Evolutionary conservation across 1,140 invertebrate genomes (phyloP).

Genomic region (Palaemon carinicauda): DNA sequence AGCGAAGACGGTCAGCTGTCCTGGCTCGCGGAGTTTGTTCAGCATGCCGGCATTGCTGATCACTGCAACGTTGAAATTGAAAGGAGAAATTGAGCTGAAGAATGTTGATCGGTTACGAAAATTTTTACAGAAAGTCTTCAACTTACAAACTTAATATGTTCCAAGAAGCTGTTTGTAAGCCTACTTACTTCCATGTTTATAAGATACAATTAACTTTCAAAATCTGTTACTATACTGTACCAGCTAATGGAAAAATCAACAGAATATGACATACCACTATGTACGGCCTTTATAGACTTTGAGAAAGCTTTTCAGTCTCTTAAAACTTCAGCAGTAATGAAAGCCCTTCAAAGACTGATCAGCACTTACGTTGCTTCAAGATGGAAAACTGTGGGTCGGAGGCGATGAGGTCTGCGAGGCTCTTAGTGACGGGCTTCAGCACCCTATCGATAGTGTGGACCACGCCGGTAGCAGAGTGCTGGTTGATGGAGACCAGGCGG

Average conservation of each 20-base stretch:
- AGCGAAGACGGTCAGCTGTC: conserved; percentile 69
- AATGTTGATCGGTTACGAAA: no score
- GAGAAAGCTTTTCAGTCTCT: no score
- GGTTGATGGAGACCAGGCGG: conserved; percentile 64
- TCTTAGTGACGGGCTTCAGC: conserved; percentile 66
- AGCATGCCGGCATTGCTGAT: conserved; percentile 64
- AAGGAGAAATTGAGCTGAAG: no score
- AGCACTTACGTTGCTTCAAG: conserved; percentile 63
- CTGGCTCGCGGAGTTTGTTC: conserved; percentile 63
- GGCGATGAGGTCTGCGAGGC: conserved; percentile 66
- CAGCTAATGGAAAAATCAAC: conserved; percentile 59
- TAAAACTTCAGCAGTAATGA: not conserved
- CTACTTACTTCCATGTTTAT: no score
- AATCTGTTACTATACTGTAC: no score
- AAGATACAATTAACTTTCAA: no score
- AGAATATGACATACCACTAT: not conserved
- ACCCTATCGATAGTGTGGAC: conserved; percentile 69
- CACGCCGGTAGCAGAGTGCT: conserved; percentile 68
- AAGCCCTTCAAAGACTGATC: no score
- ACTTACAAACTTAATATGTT: no score
- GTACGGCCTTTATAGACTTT: no score
- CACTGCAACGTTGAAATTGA: conserved; percentile 58
- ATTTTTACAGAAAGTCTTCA: no score
- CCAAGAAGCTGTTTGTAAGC: no score
- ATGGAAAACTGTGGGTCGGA: conserved; percentile 67